phyloP scores from a whole-genome alignment of 2,797 vertebrate species.

The Sarcoramphus papa region DNA sequence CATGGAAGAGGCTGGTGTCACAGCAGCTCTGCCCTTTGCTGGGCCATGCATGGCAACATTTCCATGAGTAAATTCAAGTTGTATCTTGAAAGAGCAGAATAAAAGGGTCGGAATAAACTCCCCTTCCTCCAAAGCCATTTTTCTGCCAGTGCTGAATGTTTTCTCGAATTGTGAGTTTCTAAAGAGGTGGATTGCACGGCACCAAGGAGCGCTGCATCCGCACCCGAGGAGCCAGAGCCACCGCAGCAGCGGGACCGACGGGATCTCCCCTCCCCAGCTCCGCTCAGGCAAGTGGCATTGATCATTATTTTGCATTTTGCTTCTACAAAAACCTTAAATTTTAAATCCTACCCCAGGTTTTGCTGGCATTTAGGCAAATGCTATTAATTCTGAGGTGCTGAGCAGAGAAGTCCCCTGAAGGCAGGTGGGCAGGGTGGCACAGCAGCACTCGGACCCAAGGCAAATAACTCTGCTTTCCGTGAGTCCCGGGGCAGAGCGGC shows the following conservation, averaged over 20 bases:
- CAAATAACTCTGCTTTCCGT: not conserved
- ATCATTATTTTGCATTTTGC: not conserved
- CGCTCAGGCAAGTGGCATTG: rapidly evolving
- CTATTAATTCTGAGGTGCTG: not conserved
- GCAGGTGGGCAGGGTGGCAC: not conserved
- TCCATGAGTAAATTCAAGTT: not conserved
- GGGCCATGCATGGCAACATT: not conserved
- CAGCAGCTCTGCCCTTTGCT: not conserved
- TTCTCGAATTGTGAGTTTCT: not conserved
- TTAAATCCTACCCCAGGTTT: not conserved
- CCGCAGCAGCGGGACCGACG: rapidly evolving
- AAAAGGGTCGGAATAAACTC: not conserved
- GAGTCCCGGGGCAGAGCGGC: not conserved
- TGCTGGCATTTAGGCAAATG: not conserved
- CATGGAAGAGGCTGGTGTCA: not conserved
- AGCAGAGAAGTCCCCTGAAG: not conserved
- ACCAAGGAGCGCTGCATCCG: rapidly evolving
- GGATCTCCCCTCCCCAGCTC: not conserved
- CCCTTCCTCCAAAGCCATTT: not conserved
- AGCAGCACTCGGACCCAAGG: not conserved
- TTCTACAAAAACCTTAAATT: not conserved
- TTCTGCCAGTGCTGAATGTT: not conserved
- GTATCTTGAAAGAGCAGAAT: not conserved
- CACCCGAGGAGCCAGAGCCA: not conserved
- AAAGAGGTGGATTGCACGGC: not conserved